Conservation (phyloP, 35 echinoderm and acorn worm species). For the Anneissia japonica region DNA sequence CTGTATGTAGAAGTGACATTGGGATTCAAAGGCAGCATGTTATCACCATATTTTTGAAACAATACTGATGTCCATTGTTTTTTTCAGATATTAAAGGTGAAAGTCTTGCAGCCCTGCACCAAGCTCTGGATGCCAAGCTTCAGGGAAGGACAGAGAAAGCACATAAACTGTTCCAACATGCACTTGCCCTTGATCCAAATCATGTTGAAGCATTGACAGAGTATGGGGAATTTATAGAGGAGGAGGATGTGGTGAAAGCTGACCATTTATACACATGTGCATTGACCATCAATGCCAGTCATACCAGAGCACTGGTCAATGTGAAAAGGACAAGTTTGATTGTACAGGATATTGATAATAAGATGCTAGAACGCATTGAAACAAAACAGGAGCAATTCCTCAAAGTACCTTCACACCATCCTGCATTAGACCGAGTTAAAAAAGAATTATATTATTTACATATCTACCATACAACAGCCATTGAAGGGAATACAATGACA, state of each 20-base stretch:
- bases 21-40: too few species aligned
- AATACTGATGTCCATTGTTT: too few species aligned
- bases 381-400: slow-evolving; percentile 38
- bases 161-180: slow-evolving; percentile 90
- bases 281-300: slow-evolving; percentile 53
- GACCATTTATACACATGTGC: slow-evolving; percentile 93
- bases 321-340: slow-evolving; percentile 57
- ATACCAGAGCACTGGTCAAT: slow-evolving; percentile 64
- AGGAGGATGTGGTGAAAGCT: slow-evolving; percentile 71
- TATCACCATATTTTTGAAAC: too few species aligned
- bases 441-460: slow-evolving; percentile 89
- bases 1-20: too few species aligned
- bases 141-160: slow-evolving; percentile 83
- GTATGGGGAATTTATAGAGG: slow-evolving; percentile 84
- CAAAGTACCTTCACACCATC: slow-evolving; percentile 40
- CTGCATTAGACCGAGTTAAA: slow-evolving; percentile 58
- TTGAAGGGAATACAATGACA: slow-evolving; percentile 88
- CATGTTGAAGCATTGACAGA: slow-evolving; percentile 82
- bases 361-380: slow-evolving; percentile 60
- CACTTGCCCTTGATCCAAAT: slow-evolving; percentile 74
- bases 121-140: slow-evolving; percentile 66
- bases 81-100: slow-evolving; percentile 63
- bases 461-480: slow-evolving; percentile 88
- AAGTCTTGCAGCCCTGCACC: slow-evolving; percentile 69
- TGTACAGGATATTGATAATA: slow-evolving; percentile 78